Evolutionary conservation across 2,113 vertebrate species (phyloP), one percentile per base, ranked within the genome.

Genomic region (Dromiciops gliroides): DNA sequence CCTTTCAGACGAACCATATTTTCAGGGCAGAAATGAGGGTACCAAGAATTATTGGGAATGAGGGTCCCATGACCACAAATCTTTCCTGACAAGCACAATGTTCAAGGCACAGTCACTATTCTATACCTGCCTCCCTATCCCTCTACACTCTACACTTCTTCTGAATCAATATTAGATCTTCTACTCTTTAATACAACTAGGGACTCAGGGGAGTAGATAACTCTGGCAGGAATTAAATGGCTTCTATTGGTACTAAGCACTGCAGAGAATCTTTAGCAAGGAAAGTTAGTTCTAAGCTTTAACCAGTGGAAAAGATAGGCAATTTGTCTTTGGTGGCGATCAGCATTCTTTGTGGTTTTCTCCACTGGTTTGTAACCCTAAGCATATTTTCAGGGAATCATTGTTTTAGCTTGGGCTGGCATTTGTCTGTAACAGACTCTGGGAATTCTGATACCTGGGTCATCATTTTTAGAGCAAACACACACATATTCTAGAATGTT

Each of bases 381-480:
- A 51, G 8, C 12, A 67, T 26, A 50, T 8, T 3, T 51, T 8
- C 93, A 11, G 60, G 51, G 16, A 2, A 51, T 6, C n/a, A 22
- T 44, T 91, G 22, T 1, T 89, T 49, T 19, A 37, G 1, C 0
- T 22, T 24, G 31, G 28, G 47, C 52, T 28, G 19, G 8, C 3
- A 28, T 6, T 44, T 44, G 23, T 8, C 0, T 16, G 37, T 44
- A 26, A 0, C 2, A 5, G 16, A 24, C 67, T 28, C 51, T 5
- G 16, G 24, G 16, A 3, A 12, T n/a, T 10, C 25, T 5, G 44
- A 50, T 3, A 2, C 44, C 26, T 0, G 24, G 5, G 3, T 24
- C 19, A 1, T 1, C 28, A 48, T 75, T 4, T 83, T 31, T 22
- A 0, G 11, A 19, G 44, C 94, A 92, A 0, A 1, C 53, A 14